Percentiles rank a stretch among this genome's conserved stretches.
Conservation (phyloP, 2,113 vertebrate species). For the Ceyx melanurus region DNA sequence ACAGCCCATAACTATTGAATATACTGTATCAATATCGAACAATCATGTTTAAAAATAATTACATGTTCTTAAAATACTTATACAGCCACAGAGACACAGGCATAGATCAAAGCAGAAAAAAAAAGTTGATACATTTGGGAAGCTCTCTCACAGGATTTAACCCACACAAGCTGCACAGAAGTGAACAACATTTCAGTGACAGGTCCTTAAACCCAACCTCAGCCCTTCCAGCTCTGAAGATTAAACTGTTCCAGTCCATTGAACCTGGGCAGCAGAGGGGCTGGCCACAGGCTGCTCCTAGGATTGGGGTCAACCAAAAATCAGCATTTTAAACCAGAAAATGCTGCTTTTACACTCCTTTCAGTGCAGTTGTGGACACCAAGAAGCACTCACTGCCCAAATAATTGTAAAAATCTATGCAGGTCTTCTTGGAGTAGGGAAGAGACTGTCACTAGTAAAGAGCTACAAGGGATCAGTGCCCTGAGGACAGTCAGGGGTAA, state of each 20-base stretch:
- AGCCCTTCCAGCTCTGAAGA: not conserved
- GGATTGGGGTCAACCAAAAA: not conserved
- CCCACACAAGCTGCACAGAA: not conserved
- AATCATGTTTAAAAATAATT: not conserved
- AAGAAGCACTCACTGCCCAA: not conserved
- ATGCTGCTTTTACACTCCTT: not conserved
- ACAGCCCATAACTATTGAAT: not conserved
- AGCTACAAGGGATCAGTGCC: not conserved
- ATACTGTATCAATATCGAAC: not conserved
- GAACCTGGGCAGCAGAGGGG: not conserved
- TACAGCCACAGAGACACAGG: not conserved
- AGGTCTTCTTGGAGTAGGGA: not conserved
- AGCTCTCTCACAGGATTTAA: not conserved
- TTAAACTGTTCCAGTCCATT: not conserved
- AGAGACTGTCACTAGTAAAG: not conserved
- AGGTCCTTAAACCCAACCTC: not conserved
- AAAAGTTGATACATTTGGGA: not conserved
- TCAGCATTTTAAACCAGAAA: not conserved
- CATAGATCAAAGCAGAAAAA: not conserved
- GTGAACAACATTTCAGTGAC: not conserved
- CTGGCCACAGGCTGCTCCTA: not conserved
- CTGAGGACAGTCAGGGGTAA: not conserved
- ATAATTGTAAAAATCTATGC: not conserved
- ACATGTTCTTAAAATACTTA: not conserved
- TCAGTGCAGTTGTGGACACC: not conserved